A percentile compares a stretch with the other conserved stretches of the same genome.
Conservation (phyloP, 2,113 vertebrate genomes). For the Candoia aspera region DNA sequence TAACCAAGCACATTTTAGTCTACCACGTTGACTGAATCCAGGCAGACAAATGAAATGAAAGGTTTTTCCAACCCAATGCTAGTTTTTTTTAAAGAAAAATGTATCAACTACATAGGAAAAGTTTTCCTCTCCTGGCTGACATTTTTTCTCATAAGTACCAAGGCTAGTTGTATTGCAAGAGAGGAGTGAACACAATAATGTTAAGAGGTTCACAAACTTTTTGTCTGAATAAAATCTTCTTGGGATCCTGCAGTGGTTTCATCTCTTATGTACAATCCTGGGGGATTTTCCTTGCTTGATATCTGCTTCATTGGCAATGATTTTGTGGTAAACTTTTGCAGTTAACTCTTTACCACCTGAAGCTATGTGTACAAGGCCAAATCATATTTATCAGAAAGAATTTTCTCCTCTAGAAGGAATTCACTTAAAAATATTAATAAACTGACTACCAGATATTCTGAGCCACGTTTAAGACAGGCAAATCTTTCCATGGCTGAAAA, state of each 20-base stretch:
- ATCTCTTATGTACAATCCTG: background rate
- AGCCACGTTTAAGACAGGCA: background rate
- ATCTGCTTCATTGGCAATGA: background rate
- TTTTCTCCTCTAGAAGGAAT: background rate
- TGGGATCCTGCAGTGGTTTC: background rate
- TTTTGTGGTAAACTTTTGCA: background rate
- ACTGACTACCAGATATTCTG: background rate
- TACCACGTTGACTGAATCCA: too few relatives aligned
- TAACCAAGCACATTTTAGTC: too few relatives aligned
- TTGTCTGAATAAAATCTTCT: background rate
- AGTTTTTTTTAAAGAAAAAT: background rate
- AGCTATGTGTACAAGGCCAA: background rate
- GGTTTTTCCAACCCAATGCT: background rate
- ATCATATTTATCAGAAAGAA: background rate
- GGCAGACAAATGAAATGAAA: too few relatives aligned
- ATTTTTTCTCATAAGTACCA: background rate
- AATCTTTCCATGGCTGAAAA: background rate
- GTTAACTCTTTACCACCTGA: background rate
- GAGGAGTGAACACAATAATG: background rate
- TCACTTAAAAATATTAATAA: background rate
- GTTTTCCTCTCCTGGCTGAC: background rate
- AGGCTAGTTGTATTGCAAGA: background rate
- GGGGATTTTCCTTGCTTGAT: background rate
- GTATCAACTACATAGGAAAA: background rate
- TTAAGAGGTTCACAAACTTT: background rate